Evolutionary conservation across 30 jellyfish, hydroid and myxozoan species (phyloP), one percentile per base, ranked within the genome.

Genomic region (Hydractinia symbiolongicarpus): DNA sequence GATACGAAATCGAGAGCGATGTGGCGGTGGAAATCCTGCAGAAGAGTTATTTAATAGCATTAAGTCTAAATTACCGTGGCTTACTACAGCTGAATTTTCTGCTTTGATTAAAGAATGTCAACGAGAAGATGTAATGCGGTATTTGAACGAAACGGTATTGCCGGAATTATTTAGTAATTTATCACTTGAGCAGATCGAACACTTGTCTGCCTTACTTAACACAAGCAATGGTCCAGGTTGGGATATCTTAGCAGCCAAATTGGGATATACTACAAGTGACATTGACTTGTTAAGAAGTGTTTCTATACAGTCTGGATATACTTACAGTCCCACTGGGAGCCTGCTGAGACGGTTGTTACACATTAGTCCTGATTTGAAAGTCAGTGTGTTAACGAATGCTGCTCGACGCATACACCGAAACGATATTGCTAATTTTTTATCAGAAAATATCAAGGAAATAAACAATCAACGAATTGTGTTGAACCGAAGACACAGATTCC

Each of bases 271-370:
- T 51, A 64, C 74, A 13, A n/a, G 8, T 51, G 74, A 64, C 40
- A 64, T 64, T 13, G 74, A 64, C 74, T 51, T n/a, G 52, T n/a
- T 64, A n/a, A 44, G 74, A 2, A 64, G 74, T 51, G 40, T 64
- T 44, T 64, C 74, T 13, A 13, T 13, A 8, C 74, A 51, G 7
- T 6, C 74, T 4, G 74, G 74, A n/a, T 13, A n/a, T 13, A 64
- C 74, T 7, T 64, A 64, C 16, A 64, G 74, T 51, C 74, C 74
- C 52, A 51, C 74, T 64, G 74, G 74, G 4, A 64, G 74, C 40
- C 74, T 64, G 0, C 40, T 64, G 9, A 44, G 74, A n/a, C 19
- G 40, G 17, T n/a, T 64, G 9, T 51, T n/a, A 64, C 74, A 64
- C 9, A 13, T 64, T 64, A n/a, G 74, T 64, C 74, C 74, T 7